These are phyloP conservation scores for Suricata suricatta DNA, from an alignment of 2,113 vertebrate genomes.

Conservation along the genomic window DNA sequence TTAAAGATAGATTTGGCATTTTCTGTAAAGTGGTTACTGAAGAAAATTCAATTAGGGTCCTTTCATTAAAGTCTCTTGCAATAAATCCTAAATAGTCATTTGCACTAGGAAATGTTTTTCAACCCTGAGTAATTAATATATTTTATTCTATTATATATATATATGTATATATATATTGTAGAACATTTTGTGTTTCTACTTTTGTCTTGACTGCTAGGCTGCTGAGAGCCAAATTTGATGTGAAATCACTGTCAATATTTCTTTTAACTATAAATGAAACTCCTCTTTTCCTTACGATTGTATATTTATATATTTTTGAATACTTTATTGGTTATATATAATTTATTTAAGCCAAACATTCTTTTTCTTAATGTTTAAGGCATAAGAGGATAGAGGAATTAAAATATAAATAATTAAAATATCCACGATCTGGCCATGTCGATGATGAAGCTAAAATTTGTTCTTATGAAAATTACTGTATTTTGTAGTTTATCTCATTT, in stretches of 20 bases:
- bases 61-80: background rate
- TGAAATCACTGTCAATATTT: background rate
- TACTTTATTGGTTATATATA: background rate
- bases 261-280: background rate
- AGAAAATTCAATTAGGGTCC: background rate
- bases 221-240: background rate
- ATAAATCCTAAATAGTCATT: conserved; percentile 18
- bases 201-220: background rate
- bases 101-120: background rate
- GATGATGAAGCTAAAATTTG: background rate
- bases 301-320: background rate
- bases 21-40: background rate
- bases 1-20: conserved; percentile 1
- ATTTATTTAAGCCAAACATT: background rate
- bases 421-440: background rate
- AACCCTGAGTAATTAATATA: background rate
- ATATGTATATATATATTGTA: background rate
- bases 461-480: background rate
- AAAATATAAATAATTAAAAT: conserved; percentile 41
- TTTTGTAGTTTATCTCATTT: background rate
- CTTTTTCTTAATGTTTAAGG: background rate
- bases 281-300: background rate
- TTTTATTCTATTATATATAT: background rate
- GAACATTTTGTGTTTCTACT: background rate
- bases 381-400: background rate